Evolutionary conservation across 2,888 invertebrate genomes (phyloP).

Genomic region (Sarcophaga variegata): DNA sequence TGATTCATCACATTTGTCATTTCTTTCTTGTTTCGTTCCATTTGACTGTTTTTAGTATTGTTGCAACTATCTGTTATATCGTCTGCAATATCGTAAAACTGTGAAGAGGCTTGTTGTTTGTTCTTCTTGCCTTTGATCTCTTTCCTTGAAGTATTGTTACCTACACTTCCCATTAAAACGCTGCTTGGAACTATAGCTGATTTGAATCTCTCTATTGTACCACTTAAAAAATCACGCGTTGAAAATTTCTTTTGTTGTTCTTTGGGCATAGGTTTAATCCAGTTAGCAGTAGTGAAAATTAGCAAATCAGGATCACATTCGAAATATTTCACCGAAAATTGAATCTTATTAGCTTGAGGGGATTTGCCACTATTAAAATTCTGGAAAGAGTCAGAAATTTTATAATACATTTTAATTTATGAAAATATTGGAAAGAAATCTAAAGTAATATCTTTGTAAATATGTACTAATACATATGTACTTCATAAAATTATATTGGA

Average conservation of each 20-base stretch:
- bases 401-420: too few species aligned
- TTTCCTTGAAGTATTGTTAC: constrained; percentile 17
- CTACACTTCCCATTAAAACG: constrained; percentile 19
- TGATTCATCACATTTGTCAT: constrained; percentile 40
- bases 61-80: constrained; percentile 34
- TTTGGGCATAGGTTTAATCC: constrained; percentile 72
- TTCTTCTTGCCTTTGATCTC: constrained; percentile 48
- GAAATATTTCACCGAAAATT: constrained; percentile 74
- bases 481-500: too few species aligned
- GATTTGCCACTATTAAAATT: constrained; percentile 75
- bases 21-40: constrained; percentile 60
- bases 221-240: constrained; percentile 73
- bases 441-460: too few species aligned
- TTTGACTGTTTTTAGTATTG: constrained; percentile 31
- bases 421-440: too few species aligned
- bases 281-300: constrained; percentile 77
- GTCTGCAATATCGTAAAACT: constrained; percentile 70
- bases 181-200: constrained; percentile 72
- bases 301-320: constrained; percentile 73
- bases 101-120: constrained; percentile 55
- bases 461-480: too few species aligned
- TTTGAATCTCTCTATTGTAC: constrained; percentile 73
- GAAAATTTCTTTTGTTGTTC: constrained; percentile 75
- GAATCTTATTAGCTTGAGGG: constrained; percentile 75
- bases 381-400: constrained; percentile 68